Base-by-base conservation (phyloP, 2,797 vertebrate genomes). In the Malacoctenus gilli region DNA sequence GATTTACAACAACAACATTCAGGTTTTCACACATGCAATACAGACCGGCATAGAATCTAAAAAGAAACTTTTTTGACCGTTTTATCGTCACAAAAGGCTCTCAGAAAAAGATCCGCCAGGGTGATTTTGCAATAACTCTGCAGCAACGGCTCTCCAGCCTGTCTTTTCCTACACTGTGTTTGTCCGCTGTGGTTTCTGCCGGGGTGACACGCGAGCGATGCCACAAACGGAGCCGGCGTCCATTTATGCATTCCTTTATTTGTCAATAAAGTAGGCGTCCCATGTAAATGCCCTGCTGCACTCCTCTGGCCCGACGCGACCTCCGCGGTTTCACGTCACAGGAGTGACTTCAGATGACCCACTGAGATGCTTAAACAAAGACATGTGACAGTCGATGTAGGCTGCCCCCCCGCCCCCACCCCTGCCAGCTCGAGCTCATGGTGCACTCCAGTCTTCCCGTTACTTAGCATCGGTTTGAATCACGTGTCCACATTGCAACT, bases 291-390 rank as follows among this genome's bases (percentile, higher is more conserved):
- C 47, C 41, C 59, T n/a, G 59, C 57, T 57, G 39, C 57, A 37
- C 22, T 62, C 18, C 38, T 47, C 23, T 65, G 56, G 55, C 34
- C 59, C 38, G 46, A 16, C 34, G 39, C 6, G 11, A 60, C 47
- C 57, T n/a, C 63, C 48, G 34, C 14, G 11, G 44, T 59, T 64
- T 22, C 62, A 67, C 28, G 14, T 73, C 77, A 73, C 34, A 52
- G 28, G 11, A 15, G 41, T 71, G 65, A 79, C 73, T 61, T 73
- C 67, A 50, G 52, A 46, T 55, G 57, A 73, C 64, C 77, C 19
- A 16, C 19, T 9, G 63, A 57, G 53, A 56, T 4, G 42, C 40
- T 46, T 42, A 49, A 66, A 69, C 44, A 41, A 39, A 2, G 37
- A 50, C 54, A 37, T 59, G 58, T 71, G 57, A 65, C 51, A 21